A percentile compares a stretch with the other conserved stretches of the same genome.
Evolutionary conservation across 2,888 invertebrate species (phyloP).

Genomic region (Agrotis puta): DNA sequence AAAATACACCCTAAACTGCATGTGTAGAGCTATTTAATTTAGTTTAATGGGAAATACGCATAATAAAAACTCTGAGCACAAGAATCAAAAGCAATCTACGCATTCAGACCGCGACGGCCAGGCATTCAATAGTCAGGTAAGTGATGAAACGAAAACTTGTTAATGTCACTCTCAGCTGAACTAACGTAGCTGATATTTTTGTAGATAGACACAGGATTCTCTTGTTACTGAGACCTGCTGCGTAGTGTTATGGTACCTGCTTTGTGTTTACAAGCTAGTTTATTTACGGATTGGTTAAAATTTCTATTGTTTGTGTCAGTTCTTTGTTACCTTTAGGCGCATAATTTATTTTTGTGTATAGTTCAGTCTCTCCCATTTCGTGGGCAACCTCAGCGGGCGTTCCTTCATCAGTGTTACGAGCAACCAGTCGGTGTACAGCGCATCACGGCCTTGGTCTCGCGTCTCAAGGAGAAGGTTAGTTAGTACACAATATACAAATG

Average conservation of each 20-base stretch:
- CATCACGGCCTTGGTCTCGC: conserved; percentile 93
- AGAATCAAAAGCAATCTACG: conserved; percentile 78
- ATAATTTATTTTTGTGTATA: conserved; percentile 82
- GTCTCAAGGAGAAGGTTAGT: conserved; percentile 93
- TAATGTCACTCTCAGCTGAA: conserved; percentile 91
- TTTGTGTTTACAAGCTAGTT: conserved; percentile 54
- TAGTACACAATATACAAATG: conserved; percentile 74
- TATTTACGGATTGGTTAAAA: conserved; percentile 47
- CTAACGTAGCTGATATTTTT: conserved; percentile 83
- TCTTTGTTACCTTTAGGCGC: conserved; percentile 72
- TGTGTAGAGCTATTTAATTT: conserved; percentile 64
- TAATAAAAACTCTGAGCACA: conserved; percentile 79
- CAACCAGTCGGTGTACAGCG: conserved; percentile 91
- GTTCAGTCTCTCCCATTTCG: conserved; percentile 91
- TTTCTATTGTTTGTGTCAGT: conserved; percentile 63
- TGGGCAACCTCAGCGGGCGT: conserved; percentile 91
- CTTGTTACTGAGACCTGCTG: conserved; percentile 74
- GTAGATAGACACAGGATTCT: conserved; percentile 70
- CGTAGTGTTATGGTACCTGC: conserved; percentile 67
- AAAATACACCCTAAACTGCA: conserved; percentile 63
- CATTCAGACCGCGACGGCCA: conserved; percentile 82
- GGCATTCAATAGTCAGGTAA: conserved; percentile 88
- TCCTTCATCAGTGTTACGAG: conserved; percentile 91
- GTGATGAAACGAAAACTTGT: conserved; percentile 86
- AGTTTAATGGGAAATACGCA: conserved; percentile 89